Evolutionary conservation across 2,797 vertebrate genomes (phyloP).

Genomic region (Clarias fuscus): DNA sequence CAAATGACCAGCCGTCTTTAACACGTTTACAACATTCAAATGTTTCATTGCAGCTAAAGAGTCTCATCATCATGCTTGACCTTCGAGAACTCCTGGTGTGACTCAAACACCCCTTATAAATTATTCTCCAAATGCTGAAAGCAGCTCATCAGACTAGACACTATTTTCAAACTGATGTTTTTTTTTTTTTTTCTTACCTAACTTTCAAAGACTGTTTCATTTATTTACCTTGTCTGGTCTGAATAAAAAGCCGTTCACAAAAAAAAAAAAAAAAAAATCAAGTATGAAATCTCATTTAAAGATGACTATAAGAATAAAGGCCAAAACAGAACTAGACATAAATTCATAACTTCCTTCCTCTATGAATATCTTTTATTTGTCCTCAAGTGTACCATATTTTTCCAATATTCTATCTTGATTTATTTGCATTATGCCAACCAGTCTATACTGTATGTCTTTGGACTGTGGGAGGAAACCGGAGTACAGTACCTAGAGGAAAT

Average conservation of each 20-base stretch:
- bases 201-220: not conserved
- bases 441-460: too few relatives aligned
- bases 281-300: not conserved
- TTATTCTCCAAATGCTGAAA: not conserved
- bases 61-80: too few relatives aligned
- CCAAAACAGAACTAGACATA: too few relatives aligned
- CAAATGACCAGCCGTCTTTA: too few relatives aligned
- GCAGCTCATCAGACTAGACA: slow-evolving; percentile 11
- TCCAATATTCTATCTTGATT: not conserved
- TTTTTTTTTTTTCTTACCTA: not conserved
- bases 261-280: not conserved
- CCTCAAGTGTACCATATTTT: not conserved
- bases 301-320: not conserved
- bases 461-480: too few relatives aligned
- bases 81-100: too few relatives aligned
- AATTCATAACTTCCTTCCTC: not conserved
- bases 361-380: not conserved
- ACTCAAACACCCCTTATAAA: not conserved
- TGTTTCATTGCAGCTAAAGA: too few relatives aligned
- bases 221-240: not conserved
- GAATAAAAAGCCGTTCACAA: not conserved
- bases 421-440: not conserved
- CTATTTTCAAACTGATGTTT: not conserved
- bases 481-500: too few relatives aligned
- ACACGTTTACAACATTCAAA: too few relatives aligned